Conservation (phyloP, 2,797 vertebrate species). For the Gastrophryne carolinensis region DNA sequence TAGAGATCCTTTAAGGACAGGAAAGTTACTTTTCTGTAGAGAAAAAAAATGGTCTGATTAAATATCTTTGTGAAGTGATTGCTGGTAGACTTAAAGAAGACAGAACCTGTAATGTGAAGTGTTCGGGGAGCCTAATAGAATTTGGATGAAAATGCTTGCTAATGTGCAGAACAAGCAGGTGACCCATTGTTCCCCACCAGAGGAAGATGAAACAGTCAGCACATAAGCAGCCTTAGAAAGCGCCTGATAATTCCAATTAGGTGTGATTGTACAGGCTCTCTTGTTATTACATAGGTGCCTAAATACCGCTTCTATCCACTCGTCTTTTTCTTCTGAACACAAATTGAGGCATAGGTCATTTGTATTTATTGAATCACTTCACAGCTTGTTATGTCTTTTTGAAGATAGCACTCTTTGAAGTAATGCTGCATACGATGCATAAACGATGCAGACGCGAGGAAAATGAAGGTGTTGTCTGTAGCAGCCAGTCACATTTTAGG, state of each 20-base stretch:
- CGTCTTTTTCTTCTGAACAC: not conserved
- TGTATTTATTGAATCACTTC: not conserved
- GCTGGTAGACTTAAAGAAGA: too few relatives aligned
- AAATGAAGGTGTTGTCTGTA: not conserved
- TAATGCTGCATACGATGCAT: not conserved
- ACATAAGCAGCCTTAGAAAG: constrained; percentile 2
- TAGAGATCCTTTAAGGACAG: too few relatives aligned
- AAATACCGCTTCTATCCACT: not conserved
- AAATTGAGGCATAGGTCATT: not conserved
- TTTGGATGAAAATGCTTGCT: not conserved
- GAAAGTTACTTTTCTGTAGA: too few relatives aligned
- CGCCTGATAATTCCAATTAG: not conserved
- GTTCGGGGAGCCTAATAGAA: constrained; percentile 49
- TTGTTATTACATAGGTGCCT: not conserved
- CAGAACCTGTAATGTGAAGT: not conserved
- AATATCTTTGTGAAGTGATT: too few relatives aligned
- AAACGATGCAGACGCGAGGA: not conserved
- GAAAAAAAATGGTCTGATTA: too few relatives aligned
- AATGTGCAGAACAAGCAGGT: constrained; percentile 22
- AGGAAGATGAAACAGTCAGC: not conserved
- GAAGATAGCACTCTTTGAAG: not conserved
- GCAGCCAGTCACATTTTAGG: not conserved
- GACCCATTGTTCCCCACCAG: constrained; percentile 10
- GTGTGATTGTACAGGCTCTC: constrained; percentile 24
- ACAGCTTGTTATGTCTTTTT: not conserved